Conservation (phyloP, 2,113 vertebrate genomes). For the Thermophis baileyi region DNA sequence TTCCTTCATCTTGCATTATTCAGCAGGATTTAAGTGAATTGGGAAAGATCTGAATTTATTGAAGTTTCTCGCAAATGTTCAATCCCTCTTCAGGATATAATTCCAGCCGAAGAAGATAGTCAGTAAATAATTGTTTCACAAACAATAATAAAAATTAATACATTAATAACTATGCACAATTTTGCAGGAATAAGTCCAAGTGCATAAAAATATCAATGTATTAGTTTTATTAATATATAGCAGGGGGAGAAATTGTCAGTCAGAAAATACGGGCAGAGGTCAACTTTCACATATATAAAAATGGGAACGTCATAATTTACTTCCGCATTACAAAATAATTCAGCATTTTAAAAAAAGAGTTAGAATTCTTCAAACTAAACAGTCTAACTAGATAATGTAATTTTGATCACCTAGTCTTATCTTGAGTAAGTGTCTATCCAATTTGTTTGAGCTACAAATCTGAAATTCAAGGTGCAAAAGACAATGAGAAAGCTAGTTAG, state of each 20-base stretch:
- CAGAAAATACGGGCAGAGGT: neutral
- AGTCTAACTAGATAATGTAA: neutral
- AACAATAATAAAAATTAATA: neutral
- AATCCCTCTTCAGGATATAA: neutral
- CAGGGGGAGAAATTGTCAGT: no score
- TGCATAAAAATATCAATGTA: neutral
- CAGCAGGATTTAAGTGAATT: neutral
- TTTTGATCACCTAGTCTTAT: neutral
- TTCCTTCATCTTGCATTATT: neutral
- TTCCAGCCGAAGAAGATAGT: neutral
- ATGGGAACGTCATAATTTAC: neutral
- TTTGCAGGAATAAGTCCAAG: neutral
- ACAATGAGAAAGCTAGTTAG: neutral
- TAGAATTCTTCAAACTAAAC: neutral
- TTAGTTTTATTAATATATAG: neutral
- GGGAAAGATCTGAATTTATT: neutral
- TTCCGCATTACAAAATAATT: neutral
- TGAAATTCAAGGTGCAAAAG: neutral
- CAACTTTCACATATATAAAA: neutral
- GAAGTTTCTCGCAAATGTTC: neutral
- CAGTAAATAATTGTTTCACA: neutral
- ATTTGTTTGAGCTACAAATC: neutral
- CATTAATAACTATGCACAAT: neutral
- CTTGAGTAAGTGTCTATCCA: neutral
- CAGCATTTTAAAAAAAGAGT: neutral